Percentiles rank a stretch among this genome's conserved stretches.
phyloP scores from a whole-genome alignment of 2,113 vertebrate genomes.

The Passer domesticus region DNA sequence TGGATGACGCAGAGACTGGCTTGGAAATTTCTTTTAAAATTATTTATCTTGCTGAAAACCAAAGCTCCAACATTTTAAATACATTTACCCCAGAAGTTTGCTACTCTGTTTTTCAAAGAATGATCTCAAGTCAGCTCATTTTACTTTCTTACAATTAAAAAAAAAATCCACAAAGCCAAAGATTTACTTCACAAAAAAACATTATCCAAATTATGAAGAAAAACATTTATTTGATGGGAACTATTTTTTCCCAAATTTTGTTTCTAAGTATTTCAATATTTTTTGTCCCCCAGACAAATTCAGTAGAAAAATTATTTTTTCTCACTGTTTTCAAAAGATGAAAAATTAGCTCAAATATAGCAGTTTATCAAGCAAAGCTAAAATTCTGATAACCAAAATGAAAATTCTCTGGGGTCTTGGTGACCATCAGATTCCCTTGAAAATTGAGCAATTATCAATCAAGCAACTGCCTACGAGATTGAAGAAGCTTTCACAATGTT shows the following conservation, averaged over 20 bases:
- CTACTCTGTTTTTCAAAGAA: background rate
- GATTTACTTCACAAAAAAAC: background rate
- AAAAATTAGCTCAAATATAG: background rate
- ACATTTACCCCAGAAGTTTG: background rate
- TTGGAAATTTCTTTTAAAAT: background rate
- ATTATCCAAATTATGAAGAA: background rate
- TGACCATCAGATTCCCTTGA: background rate
- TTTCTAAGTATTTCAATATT: background rate
- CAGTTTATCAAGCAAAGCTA: background rate
- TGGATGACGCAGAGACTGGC: background rate
- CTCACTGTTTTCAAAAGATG: background rate
- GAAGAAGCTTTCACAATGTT: background rate
- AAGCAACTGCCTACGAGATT: background rate
- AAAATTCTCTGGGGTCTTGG: background rate
- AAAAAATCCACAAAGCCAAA: background rate
- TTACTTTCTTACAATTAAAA: background rate
- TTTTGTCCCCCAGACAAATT: background rate
- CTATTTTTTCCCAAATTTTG: background rate
- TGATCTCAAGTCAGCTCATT: background rate
- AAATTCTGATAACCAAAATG: background rate
- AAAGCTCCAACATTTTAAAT: background rate
- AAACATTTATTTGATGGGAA: background rate
- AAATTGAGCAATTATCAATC: background rate
- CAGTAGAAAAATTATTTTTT: background rate
- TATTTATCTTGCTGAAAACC: background rate